Evolutionary conservation across 1,140 invertebrate genomes (phyloP).

Genomic region (Brachionus rotundiformis): DNA sequence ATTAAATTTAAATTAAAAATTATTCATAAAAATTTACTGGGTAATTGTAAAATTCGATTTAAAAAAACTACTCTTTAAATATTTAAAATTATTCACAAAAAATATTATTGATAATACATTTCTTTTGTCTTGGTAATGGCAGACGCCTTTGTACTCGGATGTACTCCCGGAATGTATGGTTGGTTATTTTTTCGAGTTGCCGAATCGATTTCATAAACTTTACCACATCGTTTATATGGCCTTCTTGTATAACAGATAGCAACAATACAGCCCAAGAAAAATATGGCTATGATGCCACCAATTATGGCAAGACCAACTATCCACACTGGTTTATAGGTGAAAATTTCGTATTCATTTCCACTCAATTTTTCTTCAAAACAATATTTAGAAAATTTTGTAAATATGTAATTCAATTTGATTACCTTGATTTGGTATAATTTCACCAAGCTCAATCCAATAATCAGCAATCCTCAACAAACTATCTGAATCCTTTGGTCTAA

Average conservation of each 20-base stretch:
- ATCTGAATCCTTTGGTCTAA: background rate
- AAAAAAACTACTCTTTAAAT: background rate
- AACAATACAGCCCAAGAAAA: slow-evolving; percentile 43
- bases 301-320: slow-evolving; percentile 38
- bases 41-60: background rate
- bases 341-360: slow-evolving; percentile 46
- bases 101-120: slow-evolving; percentile 51
- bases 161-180: slow-evolving; percentile 37
- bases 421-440: background rate
- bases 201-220: slow-evolving; percentile 48
- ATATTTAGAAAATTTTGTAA: too few relatives aligned
- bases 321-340: slow-evolving; percentile 28
- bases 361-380: slow-evolving; percentile 4
- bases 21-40: background rate
- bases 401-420: too few relatives aligned
- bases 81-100: background rate
- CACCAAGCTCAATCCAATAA: slow-evolving; percentile 26
- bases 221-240: slow-evolving; percentile 44
- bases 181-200: slow-evolving; percentile 1
- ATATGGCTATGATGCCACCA: slow-evolving; percentile 33
- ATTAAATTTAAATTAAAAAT: background rate
- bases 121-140: slow-evolving; percentile 14
- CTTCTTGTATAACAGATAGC: slow-evolving; percentile 47
- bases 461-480: slow-evolving; percentile 45
- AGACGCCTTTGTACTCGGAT: slow-evolving; percentile 37